Evolutionary conservation across 2,888 invertebrate genomes (phyloP).

Genomic region (Drosophila aldrichi): DNA sequence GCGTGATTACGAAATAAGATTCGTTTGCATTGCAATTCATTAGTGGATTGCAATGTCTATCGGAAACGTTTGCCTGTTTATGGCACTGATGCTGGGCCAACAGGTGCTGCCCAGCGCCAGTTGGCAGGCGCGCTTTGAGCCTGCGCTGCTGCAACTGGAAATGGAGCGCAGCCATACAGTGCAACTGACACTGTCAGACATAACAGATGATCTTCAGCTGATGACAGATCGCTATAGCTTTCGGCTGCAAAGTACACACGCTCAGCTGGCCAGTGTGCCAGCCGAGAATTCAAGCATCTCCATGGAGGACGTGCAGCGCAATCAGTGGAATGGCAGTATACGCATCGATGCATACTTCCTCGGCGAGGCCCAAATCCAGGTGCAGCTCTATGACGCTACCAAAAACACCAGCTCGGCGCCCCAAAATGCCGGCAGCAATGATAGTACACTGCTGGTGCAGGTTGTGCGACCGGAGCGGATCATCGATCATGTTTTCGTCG

Average conservation of each 20-base stretch:
- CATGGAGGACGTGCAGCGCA: constrained; percentile 36
- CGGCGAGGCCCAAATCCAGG: constrained; percentile 81
- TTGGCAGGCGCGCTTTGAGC: constrained; percentile 76
- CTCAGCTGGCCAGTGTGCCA: constrained; percentile 66
- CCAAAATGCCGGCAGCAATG: constrained; percentile 43
- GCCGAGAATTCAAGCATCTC: constrained; percentile 55
- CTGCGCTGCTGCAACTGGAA: constrained; percentile 60
- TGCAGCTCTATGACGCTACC: constrained; percentile 56
- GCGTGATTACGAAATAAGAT: constrained; percentile 21
- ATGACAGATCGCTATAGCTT: constrained; percentile 58
- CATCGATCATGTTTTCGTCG: constrained; percentile 91
- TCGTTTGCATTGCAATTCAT: not conserved
- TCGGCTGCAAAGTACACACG: constrained; percentile 62
- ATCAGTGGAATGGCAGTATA: constrained; percentile 76
- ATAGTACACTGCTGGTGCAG: constrained; percentile 85
- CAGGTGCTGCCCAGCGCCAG: constrained; percentile 10
- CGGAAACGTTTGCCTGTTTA: not conserved
- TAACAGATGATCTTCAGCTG: constrained; percentile 15
- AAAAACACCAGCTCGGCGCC: constrained; percentile 59
- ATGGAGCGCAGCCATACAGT: constrained; percentile 68
- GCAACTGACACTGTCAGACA: constrained; percentile 54
- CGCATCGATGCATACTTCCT: constrained; percentile 75
- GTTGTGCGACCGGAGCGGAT: constrained; percentile 88
- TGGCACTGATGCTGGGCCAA: constrained; percentile 21
- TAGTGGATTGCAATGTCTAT: constrained; percentile 1